These are phyloP conservation scores for Brachionus rubens DNA, from an alignment of 1,140 invertebrate genomes.

Conservation along the genomic window DNA sequence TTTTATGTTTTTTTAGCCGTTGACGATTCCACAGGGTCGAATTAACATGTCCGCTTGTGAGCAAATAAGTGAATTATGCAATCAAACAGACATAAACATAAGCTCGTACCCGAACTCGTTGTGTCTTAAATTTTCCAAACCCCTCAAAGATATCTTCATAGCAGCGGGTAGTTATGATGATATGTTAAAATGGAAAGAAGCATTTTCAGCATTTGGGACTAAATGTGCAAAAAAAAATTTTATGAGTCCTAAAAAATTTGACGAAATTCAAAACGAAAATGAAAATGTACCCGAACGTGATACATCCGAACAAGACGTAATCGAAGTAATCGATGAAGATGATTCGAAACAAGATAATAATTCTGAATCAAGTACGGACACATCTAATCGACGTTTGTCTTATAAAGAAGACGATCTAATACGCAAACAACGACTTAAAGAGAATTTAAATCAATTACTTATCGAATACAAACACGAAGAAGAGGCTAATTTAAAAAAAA, in stretches of 20 bases:
- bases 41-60: conserved; percentile 32
- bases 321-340: not conserved
- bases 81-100: not conserved
- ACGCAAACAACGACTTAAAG: conserved; percentile 29
- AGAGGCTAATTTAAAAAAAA: conserved; percentile 35
- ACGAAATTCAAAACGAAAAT: not conserved
- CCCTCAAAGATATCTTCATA: conserved; percentile 4
- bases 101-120: conserved; percentile 21
- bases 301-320: not conserved
- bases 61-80: conserved; percentile 3
- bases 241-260: not conserved
- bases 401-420: conserved; percentile 43
- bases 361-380: not conserved
- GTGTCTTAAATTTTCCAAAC: conserved; percentile 17
- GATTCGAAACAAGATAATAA: not conserved
- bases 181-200: conserved; percentile 29
- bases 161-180: conserved; percentile 40
- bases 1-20: not conserved
- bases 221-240: conserved; percentile 27
- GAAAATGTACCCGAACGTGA: conserved; percentile 9
- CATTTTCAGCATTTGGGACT: not conserved
- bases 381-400: not conserved
- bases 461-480: conserved; percentile 46
- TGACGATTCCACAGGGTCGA: conserved; percentile 32
- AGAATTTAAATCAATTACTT: conserved; percentile 36